phyloP scores from a whole-genome alignment of 2,888 invertebrate genomes.

The Drosophila conformis region DNA sequence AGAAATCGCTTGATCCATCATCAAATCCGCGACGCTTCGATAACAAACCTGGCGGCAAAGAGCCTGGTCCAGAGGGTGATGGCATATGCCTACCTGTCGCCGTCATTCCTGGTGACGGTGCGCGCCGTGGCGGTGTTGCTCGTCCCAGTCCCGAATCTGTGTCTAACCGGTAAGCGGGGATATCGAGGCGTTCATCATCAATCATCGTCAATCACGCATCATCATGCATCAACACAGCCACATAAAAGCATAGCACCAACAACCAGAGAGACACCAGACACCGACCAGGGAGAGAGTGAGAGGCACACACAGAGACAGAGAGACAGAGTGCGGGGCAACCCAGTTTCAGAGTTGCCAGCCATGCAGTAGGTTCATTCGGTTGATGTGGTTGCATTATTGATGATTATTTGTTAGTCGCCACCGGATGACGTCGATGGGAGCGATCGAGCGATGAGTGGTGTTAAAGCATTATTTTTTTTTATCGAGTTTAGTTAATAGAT shows the following conservation, averaged over 20 bases:
- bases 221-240: constrained; percentile 38
- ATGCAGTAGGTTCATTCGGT: constrained; percentile 41
- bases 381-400: constrained; percentile 29
- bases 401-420: constrained; percentile 45
- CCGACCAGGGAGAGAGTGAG: constrained; percentile 12
- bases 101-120: constrained; percentile 93
- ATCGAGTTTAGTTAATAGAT: constrained; percentile 42
- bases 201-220: constrained; percentile 49
- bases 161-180: constrained; percentile 85
- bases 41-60: constrained; percentile 91
- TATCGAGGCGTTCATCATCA: constrained; percentile 52
- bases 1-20: constrained; percentile 93
- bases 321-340: constrained; percentile 32
- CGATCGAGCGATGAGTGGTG: constrained; percentile 56
- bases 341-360: constrained; percentile 44
- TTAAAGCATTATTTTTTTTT: constrained; percentile 35
- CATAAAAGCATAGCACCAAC: constrained; percentile 35
- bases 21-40: constrained; percentile 89
- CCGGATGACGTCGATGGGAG: constrained; percentile 42
- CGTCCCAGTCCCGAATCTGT: constrained; percentile 94
- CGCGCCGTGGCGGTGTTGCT: constrained; percentile 94
- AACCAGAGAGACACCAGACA: constrained; percentile 35
- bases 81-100: constrained; percentile 90
- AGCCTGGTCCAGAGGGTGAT: constrained; percentile 94
- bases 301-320: constrained; percentile 7